phyloP scores from a whole-genome alignment of 1,140 invertebrate species.

The Formica selysi region DNA sequence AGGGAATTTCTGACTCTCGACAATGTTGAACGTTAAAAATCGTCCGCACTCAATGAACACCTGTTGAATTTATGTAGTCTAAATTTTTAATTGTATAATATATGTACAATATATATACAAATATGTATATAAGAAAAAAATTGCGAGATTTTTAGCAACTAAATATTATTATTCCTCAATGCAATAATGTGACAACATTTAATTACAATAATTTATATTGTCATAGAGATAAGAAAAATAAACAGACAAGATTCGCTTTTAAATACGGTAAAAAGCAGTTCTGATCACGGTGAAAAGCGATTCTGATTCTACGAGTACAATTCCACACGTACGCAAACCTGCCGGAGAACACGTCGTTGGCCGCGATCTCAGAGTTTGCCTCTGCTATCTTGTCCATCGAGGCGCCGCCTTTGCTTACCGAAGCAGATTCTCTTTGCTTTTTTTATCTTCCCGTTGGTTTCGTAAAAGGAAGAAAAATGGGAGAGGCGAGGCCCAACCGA shows the following conservation, averaged over 20 bases:
- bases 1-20: background rate
- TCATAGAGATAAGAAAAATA: conserved; percentile 5
- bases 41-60: background rate
- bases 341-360: conserved; percentile 52
- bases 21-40: conserved; percentile 40
- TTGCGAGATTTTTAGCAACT: background rate
- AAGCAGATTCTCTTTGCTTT: conserved; percentile 55
- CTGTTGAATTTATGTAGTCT: conserved; percentile 31
- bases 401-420: conserved; percentile 70
- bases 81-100: conserved; percentile 44
- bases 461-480: conserved; percentile 62
- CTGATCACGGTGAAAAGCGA: conserved; percentile 7
- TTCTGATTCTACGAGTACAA: conserved; percentile 25
- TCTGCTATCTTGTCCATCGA: conserved; percentile 68
- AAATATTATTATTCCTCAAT: background rate
- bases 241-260: conserved; percentile 21
- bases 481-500: conserved; percentile 48
- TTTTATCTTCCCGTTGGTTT: conserved; percentile 51
- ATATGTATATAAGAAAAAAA: background rate
- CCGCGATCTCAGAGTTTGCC: conserved; percentile 56
- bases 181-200: background rate
- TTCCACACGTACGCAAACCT: conserved; percentile 48
- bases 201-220: background rate
- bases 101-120: background rate
- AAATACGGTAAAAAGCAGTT: background rate